phyloP scores from a whole-genome alignment of 2,797 vertebrate species.

The Anguilla anguilla region DNA sequence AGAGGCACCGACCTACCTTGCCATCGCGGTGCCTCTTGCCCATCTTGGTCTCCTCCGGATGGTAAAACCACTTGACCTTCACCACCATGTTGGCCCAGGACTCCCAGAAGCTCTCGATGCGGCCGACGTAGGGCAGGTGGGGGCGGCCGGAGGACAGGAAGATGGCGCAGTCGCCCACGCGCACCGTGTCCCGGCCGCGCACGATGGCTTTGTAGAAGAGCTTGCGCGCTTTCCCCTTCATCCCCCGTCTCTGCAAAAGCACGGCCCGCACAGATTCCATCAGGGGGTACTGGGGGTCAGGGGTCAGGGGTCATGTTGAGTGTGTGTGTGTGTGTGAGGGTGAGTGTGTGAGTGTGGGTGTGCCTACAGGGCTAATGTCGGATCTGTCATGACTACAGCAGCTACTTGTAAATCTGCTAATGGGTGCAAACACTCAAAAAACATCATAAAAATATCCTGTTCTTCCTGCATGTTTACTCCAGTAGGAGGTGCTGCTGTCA shows the following conservation, averaged over 20 bases:
- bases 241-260: slow-evolving; percentile 85
- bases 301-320: neutral
- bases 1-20: slow-evolving; percentile 77
- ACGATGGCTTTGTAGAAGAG: slow-evolving; percentile 98
- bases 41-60: slow-evolving; percentile 95
- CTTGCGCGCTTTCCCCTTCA: slow-evolving; percentile 96
- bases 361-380: neutral
- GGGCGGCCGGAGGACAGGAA: slow-evolving; percentile 94
- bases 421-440: no score
- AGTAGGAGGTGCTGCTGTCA: neutral
- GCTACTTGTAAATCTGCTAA: neutral
- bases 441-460: no score
- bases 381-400: neutral
- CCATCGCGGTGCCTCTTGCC: slow-evolving; percentile 93
- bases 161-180: slow-evolving; percentile 92
- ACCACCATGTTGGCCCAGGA: slow-evolving; percentile 99
- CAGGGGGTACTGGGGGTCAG: neutral
- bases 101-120: slow-evolving; percentile 98
- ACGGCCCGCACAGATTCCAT: slow-evolving; percentile 7
- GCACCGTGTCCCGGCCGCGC: slow-evolving; percentile 91
- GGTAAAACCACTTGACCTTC: slow-evolving; percentile 98
- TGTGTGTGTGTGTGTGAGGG: neutral
- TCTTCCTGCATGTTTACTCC: neutral
- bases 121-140: slow-evolving; percentile 93
- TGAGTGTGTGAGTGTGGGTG: neutral